A percentile compares a stretch with the other conserved stretches of the same genome.
These are phyloP conservation scores for Burhinus bistriatus DNA, from an alignment of 2,113 vertebrate species.

Conservation along the genomic window DNA sequence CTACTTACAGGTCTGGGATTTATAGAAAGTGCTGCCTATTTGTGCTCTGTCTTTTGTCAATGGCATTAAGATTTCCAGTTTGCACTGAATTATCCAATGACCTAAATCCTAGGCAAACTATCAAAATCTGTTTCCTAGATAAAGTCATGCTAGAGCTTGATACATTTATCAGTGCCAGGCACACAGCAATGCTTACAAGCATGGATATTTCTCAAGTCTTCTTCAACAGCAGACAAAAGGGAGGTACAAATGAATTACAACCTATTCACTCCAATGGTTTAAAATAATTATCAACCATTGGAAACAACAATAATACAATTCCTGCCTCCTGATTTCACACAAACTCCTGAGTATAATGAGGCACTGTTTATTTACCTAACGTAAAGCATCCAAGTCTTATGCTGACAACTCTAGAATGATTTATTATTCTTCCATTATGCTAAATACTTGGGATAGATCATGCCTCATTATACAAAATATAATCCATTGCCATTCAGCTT, in stretches of 20 bases:
- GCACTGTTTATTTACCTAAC: slow-evolving; percentile 36
- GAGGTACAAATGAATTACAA: slow-evolving; percentile 22
- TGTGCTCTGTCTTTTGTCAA: slow-evolving; percentile 70
- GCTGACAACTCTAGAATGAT: slow-evolving; percentile 42
- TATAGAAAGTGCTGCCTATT: slow-evolving; percentile 52
- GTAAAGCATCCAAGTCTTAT: not conserved
- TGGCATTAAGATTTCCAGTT: slow-evolving; percentile 67
- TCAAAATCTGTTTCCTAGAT: slow-evolving; percentile 71
- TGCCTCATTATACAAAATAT: slow-evolving; percentile 52
- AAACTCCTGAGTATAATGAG: slow-evolving; percentile 14
- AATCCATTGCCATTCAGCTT: slow-evolving; percentile 28
- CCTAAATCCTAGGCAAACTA: slow-evolving; percentile 69
- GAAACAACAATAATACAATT: slow-evolving; percentile 18
- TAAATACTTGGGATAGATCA: slow-evolving; percentile 40
- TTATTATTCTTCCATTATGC: slow-evolving; percentile 59
- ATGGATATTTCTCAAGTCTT: slow-evolving; percentile 14
- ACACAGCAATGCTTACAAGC: not conserved
- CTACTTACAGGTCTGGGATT: slow-evolving; percentile 59
- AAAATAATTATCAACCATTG: slow-evolving; percentile 43
- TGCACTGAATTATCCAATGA: slow-evolving; percentile 72
- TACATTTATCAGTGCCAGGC: slow-evolving; percentile 65
- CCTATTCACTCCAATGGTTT: slow-evolving; percentile 8
- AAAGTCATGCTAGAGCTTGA: slow-evolving; percentile 42
- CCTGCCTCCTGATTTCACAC: slow-evolving; percentile 21
- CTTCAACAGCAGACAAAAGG: slow-evolving; percentile 16